Conservation (phyloP, 2,888 invertebrate species). For the Pherbina coryleti region DNA sequence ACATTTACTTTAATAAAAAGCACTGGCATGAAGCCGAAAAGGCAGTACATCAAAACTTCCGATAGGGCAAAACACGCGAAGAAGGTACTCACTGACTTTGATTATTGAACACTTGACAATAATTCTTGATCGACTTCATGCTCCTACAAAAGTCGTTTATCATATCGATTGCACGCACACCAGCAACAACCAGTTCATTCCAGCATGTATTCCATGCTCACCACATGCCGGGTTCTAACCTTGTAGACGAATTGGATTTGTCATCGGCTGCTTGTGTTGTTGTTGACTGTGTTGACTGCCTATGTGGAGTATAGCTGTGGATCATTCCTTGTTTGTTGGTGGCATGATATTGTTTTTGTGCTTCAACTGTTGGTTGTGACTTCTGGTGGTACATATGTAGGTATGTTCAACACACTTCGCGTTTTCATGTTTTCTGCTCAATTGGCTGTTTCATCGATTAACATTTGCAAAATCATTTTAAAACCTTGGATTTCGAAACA, state of each 20-base stretch:
- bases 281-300: background rate
- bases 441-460: background rate
- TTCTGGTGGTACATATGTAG: background rate
- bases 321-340: background rate
- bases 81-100: background rate
- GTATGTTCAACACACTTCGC: background rate
- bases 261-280: background rate
- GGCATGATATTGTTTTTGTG: background rate
- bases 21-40: background rate
- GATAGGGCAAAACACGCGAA: background rate
- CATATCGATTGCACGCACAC: slow-evolving; percentile 47
- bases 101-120: slow-evolving; percentile 15
- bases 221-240: slow-evolving; percentile 1
- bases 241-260: background rate
- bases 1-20: slow-evolving; percentile 24
- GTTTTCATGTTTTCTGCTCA: background rate
- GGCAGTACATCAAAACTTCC: background rate
- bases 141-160: slow-evolving; percentile 48
- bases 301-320: background rate
- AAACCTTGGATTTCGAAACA: no score
- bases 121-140: slow-evolving; percentile 21
- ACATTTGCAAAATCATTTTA: no score
- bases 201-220: background rate
- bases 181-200: background rate
- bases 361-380: background rate